Conservation (phyloP, 2,797 vertebrate species). For the Eurystomus glaucurus region DNA sequence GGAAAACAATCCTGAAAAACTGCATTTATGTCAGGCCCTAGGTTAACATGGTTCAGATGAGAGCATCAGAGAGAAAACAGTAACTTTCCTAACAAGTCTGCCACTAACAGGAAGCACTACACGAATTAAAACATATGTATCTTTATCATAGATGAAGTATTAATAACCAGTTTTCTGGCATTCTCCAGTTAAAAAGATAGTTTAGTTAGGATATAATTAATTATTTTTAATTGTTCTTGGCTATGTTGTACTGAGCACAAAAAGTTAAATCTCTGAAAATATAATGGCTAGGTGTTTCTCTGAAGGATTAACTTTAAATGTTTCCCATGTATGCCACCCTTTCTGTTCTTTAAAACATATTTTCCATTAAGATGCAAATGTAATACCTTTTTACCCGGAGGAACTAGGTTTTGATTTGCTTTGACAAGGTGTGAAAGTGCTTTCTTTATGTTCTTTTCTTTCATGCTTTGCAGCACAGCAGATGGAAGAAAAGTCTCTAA, state of each 20-base stretch:
- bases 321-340: conserved; percentile 23
- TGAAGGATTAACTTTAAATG: conserved; percentile 65
- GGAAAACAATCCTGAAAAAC: conserved; percentile 21
- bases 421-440: conserved; percentile 98
- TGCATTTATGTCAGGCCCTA: background rate
- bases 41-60: background rate
- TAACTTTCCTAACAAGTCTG: background rate
- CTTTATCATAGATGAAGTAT: background rate
- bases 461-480: conserved; percentile 98
- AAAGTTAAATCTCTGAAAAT: conserved; percentile 62
- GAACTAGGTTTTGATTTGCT: conserved; percentile 98
- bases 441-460: conserved; percentile 99
- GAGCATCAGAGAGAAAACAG: background rate
- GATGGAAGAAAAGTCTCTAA: conserved; percentile 96
- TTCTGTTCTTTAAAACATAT: conserved; percentile 74
- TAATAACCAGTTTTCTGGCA: conserved; percentile 28
- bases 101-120: background rate
- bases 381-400: conserved; percentile 98
- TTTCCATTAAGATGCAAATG: conserved; percentile 82
- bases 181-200: conserved; percentile 37
- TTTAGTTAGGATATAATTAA: conserved; percentile 41
- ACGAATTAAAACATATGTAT: background rate
- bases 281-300: conserved; percentile 67
- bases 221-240: conserved; percentile 65
- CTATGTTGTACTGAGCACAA: conserved; percentile 14